A percentile compares a stretch with the other conserved stretches of the same genome.
These are phyloP conservation scores for Saccopteryx bilineata DNA, from an alignment of 2,113 vertebrate genomes.

Conservation along the genomic window DNA sequence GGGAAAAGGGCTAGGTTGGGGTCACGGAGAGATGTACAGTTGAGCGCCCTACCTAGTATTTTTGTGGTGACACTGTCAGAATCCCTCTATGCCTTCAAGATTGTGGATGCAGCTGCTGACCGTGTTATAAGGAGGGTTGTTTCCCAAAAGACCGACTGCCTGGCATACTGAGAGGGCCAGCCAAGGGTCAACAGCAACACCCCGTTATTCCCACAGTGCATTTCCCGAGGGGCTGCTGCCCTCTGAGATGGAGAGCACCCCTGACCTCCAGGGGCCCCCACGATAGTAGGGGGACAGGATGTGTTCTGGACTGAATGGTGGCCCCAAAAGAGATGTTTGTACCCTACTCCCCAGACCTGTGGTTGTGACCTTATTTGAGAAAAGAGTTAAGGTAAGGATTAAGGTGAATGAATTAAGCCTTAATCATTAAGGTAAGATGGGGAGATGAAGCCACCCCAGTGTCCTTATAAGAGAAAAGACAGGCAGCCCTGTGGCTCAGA, in stretches of 20 bases:
- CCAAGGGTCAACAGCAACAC: not conserved
- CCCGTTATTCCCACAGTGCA: accelerated
- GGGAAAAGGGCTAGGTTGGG: not conserved
- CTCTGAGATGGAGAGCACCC: not conserved
- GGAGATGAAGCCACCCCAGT: not conserved
- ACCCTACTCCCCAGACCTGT: too few species aligned
- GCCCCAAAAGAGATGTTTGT: accelerated
- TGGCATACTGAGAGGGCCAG: not conserved
- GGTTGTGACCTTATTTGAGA: not conserved
- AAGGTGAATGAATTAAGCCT: too few species aligned
- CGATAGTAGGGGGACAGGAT: not conserved
- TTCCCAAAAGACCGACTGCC: not conserved
- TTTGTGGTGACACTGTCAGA: not conserved
- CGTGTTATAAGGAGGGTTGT: not conserved
- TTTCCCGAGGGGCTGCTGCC: not conserved
- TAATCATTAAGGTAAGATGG: too few species aligned
- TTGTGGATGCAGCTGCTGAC: not conserved
- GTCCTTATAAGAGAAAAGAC: not conserved
- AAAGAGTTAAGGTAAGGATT: too few species aligned
- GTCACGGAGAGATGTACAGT: accelerated
- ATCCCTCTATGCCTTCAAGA: not conserved
- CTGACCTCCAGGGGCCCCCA: not conserved
- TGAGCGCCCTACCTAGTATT: not conserved
- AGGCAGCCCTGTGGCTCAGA: not conserved
- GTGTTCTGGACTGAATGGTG: not conserved